Conservation (phyloP, 92 coral and sea anemone species). For the Paramuricea clavata region DNA sequence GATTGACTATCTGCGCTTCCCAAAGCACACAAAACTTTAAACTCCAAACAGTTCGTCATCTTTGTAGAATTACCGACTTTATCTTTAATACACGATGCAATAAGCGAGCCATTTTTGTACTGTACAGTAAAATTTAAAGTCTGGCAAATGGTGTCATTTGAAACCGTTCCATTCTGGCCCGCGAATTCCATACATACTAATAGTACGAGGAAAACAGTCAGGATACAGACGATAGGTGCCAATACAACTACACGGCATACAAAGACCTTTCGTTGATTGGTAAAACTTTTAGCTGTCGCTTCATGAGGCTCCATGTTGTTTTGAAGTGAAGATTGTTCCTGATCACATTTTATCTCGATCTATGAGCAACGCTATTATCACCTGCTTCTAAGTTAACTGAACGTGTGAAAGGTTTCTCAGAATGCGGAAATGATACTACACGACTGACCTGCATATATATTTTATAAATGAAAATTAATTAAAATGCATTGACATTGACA, state of each 20-base stretch:
- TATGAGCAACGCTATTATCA: background rate
- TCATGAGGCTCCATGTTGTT: background rate
- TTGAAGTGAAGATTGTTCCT: background rate
- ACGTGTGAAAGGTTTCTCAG: background rate
- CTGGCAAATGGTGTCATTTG: background rate
- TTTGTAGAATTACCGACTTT: background rate
- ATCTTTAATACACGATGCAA: background rate
- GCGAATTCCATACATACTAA: background rate
- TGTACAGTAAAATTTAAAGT: background rate
- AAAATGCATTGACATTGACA: no score
- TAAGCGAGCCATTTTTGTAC: background rate
- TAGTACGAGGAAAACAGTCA: background rate
- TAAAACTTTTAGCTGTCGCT: background rate
- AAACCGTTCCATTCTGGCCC: background rate
- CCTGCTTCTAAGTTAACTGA: background rate
- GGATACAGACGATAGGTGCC: conserved; percentile 19
- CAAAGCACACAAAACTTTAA: background rate
- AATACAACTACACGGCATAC: conserved; percentile 23
- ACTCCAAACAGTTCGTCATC: background rate
- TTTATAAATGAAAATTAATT: no score
- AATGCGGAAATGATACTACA: background rate
- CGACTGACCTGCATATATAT: no score
- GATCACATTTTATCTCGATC: background rate
- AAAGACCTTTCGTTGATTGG: conserved; percentile 20
- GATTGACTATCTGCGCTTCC: background rate